These are phyloP conservation scores for Telmatherina bonti DNA, from an alignment of 2,797 vertebrate genomes.

Conservation along the genomic window DNA sequence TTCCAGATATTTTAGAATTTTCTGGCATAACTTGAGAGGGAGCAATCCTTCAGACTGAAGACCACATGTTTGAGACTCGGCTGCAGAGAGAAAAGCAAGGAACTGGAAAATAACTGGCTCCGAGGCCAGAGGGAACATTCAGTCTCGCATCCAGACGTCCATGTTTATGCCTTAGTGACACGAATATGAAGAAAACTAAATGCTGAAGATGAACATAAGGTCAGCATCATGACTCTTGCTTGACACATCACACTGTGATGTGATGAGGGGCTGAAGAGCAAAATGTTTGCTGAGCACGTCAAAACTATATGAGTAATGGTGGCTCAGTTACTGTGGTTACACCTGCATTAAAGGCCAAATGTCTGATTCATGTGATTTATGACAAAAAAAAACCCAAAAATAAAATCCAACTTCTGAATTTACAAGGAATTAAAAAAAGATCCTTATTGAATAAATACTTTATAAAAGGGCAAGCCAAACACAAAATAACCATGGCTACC, in stretches of 20 bases:
- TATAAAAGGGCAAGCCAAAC: too few species aligned
- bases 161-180: constrained; percentile 13
- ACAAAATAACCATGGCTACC: neutral
- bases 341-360: constrained; percentile 34
- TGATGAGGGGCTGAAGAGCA: constrained; percentile 52
- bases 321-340: constrained; percentile 36
- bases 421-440: neutral
- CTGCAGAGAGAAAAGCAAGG: constrained; percentile 14
- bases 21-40: constrained; percentile 58
- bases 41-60: constrained; percentile 35
- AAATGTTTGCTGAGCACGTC: constrained; percentile 49
- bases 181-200: constrained; percentile 26
- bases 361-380: constrained; percentile 46
- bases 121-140: neutral
- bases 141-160: constrained; percentile 13
- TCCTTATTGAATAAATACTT: too few species aligned
- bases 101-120: neutral
- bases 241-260: constrained; percentile 43
- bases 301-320: constrained; percentile 58
- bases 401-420: neutral
- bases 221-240: constrained; percentile 26
- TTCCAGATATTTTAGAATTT: constrained; percentile 57
- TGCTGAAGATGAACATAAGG: neutral
- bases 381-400: neutral
- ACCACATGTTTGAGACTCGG: constrained; percentile 45